Percentiles rank a stretch among this genome's conserved stretches.
These are phyloP conservation scores for Acanthochromis polyacanthus DNA, from an alignment of 2,113 vertebrate species.

Conservation along the genomic window DNA sequence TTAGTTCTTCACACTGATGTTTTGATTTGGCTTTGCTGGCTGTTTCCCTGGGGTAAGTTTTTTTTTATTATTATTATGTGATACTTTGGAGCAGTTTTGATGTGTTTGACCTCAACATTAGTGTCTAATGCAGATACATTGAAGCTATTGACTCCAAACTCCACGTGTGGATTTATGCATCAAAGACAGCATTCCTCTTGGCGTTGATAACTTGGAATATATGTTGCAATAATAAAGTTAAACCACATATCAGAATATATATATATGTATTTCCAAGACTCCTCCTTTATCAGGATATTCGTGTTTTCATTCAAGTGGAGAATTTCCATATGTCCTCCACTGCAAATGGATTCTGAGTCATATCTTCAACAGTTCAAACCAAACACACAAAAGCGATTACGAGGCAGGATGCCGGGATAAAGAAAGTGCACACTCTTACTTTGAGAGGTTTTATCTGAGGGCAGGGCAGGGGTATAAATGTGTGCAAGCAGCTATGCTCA, in stretches of 20 bases:
- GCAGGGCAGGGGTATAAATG: conserved; percentile 32
- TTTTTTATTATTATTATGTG: background rate
- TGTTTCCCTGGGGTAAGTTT: background rate
- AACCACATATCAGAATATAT: background rate
- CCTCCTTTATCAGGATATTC: conserved; percentile 2
- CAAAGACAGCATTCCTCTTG: conserved; percentile 6
- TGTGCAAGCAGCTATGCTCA: conserved; percentile 22
- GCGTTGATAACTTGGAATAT: background rate
- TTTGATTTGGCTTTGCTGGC: conserved; percentile 22
- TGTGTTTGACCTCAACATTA: conserved; percentile 21
- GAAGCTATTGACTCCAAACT: conserved; percentile 9
- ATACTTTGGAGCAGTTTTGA: conserved; percentile 17
- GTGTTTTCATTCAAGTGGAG: conserved; percentile 4
- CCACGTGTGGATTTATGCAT: conserved; percentile 13
- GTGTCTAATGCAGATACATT: background rate
- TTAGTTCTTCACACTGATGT: conserved; percentile 23
- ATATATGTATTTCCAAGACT: background rate
- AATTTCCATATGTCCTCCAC: conserved; percentile 28
- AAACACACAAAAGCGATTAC: background rate
- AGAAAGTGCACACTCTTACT: conserved; percentile 21
- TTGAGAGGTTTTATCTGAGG: conserved; percentile 26
- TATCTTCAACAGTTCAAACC: conserved; percentile 12
- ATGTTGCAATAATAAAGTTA: background rate
- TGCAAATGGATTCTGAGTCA: conserved; percentile 44
- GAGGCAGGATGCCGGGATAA: conserved; percentile 6